Conservation (phyloP, 2,888 invertebrate genomes). For the Hypomecis punctinalis region DNA sequence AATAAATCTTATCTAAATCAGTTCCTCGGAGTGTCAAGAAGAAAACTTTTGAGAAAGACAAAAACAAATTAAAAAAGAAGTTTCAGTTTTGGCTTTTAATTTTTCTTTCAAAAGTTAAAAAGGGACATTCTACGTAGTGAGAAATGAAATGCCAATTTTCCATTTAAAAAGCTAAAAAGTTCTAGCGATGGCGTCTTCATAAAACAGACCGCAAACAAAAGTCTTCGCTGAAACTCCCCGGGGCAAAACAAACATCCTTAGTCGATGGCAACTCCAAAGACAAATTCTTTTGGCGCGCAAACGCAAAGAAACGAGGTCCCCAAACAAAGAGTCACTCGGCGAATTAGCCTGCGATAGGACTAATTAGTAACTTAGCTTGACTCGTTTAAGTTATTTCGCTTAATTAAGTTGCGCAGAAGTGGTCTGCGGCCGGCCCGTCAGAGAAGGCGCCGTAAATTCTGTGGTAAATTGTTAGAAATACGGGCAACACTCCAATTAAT, state of each 20-base stretch:
- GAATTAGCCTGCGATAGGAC: slow-evolving; percentile 82
- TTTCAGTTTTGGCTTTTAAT: slow-evolving; percentile 6
- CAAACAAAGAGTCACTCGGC: slow-evolving; percentile 81
- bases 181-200: slow-evolving; percentile 42
- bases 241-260: slow-evolving; percentile 77
- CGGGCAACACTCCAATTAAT: slow-evolving; percentile 84
- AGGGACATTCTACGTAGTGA: neutral
- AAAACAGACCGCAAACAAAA: slow-evolving; percentile 58
- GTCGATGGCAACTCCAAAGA: slow-evolving; percentile 72
- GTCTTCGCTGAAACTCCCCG: slow-evolving; percentile 63
- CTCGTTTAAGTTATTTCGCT: slow-evolving; percentile 84
- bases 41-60: too few relatives aligned
- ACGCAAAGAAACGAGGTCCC: slow-evolving; percentile 77
- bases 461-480: slow-evolving; percentile 75
- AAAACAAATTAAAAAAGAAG: neutral
- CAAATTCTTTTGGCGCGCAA: slow-evolving; percentile 82
- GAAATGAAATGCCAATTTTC: slow-evolving; percentile 10
- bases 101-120: neutral
- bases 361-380: slow-evolving; percentile 78
- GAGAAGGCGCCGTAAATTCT: slow-evolving; percentile 70
- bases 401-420: slow-evolving; percentile 84
- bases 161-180: slow-evolving; percentile 35
- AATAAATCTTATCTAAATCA: too few relatives aligned
- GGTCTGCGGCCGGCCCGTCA: slow-evolving; percentile 81
- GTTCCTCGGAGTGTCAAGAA: too few relatives aligned